Percentiles rank a stretch among this genome's conserved stretches.
These are phyloP conservation scores for Vidua macroura DNA, from an alignment of 2,113 vertebrate species.

Conservation along the genomic window DNA sequence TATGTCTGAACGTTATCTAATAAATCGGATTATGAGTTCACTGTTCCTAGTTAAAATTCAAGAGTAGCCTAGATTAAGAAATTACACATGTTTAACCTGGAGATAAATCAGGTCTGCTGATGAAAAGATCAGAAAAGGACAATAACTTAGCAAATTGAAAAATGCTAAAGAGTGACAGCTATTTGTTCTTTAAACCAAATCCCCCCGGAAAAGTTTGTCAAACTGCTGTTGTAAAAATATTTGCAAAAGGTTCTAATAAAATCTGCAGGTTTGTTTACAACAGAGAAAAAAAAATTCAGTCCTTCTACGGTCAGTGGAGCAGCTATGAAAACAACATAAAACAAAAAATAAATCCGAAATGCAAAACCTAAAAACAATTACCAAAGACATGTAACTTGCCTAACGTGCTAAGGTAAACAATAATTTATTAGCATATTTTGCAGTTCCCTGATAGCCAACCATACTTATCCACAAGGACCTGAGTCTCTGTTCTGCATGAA, in stretches of 20 bases:
- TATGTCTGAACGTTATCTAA: neutral
- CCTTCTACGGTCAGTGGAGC: neutral
- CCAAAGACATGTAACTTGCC: neutral
- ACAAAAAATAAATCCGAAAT: neutral
- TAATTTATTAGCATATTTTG: neutral
- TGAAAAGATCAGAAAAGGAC: neutral
- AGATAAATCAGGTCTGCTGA: neutral
- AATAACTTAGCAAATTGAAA: neutral
- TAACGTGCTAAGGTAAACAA: neutral
- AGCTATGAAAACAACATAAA: neutral
- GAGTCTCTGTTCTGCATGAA: conserved; percentile 10
- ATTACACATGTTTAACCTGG: neutral
- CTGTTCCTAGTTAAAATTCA: neutral
- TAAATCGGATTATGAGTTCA: neutral
- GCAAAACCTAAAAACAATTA: neutral
- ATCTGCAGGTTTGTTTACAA: neutral
- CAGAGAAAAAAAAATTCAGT: neutral
- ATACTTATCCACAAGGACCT: neutral
- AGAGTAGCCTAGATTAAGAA: neutral
- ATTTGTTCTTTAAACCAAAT: neutral
- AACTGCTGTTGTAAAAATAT: neutral
- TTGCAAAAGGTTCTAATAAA: neutral
- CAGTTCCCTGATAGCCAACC: neutral
- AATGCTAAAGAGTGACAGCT: neutral
- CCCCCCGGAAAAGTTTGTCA: neutral